Percentiles rank a stretch among this genome's conserved stretches.
Evolutionary conservation across 2,888 invertebrate genomes (phyloP).

Genomic region (Amphipoea oculea): DNA sequence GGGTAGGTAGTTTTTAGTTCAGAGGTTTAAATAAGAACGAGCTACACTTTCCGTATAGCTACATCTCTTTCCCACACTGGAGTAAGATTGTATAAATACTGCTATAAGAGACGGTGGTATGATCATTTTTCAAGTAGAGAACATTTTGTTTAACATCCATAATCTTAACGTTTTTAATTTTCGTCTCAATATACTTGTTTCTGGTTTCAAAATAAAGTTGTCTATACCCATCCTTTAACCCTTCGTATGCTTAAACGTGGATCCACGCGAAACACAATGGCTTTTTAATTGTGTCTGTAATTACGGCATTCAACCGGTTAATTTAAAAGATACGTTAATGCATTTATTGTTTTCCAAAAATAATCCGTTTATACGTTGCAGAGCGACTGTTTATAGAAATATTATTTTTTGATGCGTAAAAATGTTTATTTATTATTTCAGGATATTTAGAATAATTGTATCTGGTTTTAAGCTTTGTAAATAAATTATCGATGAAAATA

Average conservation of each 20-base stretch:
- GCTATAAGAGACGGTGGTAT: not conserved
- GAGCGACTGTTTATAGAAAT: not conserved
- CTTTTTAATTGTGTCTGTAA: too few species aligned
- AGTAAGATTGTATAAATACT: not conserved
- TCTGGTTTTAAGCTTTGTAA: not conserved
- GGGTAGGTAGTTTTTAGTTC: too few species aligned
- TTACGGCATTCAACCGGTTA: too few species aligned
- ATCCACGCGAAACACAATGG: too few species aligned
- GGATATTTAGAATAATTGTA: not conserved
- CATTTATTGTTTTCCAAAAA: constrained; percentile 17
- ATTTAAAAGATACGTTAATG: not conserved
- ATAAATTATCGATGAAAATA: not conserved
- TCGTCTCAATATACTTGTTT: not conserved
- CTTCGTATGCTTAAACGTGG: too few species aligned
- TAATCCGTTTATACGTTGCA: not conserved
- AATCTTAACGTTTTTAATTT: not conserved
- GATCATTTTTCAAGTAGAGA: not conserved
- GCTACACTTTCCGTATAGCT: not conserved
- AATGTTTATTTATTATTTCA: constrained; percentile 1
- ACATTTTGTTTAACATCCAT: not conserved
- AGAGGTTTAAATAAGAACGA: not conserved
- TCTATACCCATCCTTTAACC: not conserved
- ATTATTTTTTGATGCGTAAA: not conserved
- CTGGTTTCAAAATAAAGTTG: not conserved
- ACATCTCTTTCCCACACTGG: not conserved